These are phyloP conservation scores for Equus quagga DNA, from an alignment of 2,113 vertebrate species.

Conservation along the genomic window DNA sequence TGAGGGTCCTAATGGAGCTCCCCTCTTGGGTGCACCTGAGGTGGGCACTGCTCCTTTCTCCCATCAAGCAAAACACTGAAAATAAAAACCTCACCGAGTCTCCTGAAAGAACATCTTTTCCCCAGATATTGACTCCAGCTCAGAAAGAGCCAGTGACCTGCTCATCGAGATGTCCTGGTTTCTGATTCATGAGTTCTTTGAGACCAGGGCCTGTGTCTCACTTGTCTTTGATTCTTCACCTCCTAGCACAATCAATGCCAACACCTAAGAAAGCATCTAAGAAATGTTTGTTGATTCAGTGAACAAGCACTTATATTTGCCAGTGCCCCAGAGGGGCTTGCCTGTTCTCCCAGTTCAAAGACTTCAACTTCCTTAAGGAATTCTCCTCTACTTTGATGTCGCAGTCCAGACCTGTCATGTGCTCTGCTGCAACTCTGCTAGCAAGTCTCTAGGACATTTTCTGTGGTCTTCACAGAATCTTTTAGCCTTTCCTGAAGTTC, in stretches of 20 bases:
- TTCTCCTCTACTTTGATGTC: background rate
- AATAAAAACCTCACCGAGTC: background rate
- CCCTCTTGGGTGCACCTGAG: too few species aligned
- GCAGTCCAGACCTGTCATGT: background rate
- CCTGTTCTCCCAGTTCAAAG: background rate
- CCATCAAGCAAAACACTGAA: background rate
- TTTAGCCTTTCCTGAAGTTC: background rate
- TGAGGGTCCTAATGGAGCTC: accelerated
- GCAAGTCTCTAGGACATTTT: background rate
- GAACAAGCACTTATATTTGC: background rate
- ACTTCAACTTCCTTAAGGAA: too few species aligned
- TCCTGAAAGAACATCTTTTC: background rate
- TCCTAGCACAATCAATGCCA: background rate
- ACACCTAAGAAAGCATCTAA: background rate
- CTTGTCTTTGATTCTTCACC: background rate
- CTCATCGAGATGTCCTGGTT: background rate
- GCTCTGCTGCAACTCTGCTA: background rate
- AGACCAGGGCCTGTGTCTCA: background rate
- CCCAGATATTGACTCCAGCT: background rate
- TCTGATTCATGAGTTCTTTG: background rate
- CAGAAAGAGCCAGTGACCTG: background rate
- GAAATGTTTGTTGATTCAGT: background rate
- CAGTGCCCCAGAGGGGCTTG: accelerated
- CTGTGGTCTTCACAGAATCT: background rate
- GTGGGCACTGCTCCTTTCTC: background rate